These are phyloP conservation scores for Littorina saxatilis DNA, from an alignment of 1,140 invertebrate genomes.

Conservation along the genomic window DNA sequence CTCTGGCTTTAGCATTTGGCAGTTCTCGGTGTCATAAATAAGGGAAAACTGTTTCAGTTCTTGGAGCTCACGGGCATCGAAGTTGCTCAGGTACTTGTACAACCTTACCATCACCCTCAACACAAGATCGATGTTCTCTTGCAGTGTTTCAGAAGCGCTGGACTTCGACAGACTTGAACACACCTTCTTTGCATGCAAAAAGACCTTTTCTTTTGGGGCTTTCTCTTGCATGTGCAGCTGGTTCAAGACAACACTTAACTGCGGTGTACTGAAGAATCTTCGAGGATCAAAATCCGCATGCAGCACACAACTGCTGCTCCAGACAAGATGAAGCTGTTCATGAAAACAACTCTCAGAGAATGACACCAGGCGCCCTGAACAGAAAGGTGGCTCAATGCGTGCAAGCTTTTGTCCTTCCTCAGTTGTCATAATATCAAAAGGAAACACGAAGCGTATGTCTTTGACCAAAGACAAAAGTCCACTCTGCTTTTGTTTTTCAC, in stretches of 20 bases:
- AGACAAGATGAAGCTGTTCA: slow-evolving; percentile 36
- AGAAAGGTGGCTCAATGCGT: slow-evolving; percentile 11
- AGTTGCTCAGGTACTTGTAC: slow-evolving; percentile 40
- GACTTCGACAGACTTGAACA: slow-evolving; percentile 30
- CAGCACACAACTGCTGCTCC: slow-evolving; percentile 48
- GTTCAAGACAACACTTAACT: not conserved
- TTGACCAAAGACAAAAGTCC: slow-evolving; percentile 26
- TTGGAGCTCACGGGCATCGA: not conserved
- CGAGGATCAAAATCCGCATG: slow-evolving; percentile 33
- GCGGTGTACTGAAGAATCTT: not conserved
- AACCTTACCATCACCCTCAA: slow-evolving; percentile 36
- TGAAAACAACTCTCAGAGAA: slow-evolving; percentile 35
- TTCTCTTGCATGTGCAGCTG: slow-evolving; percentile 29
- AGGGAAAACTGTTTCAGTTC: slow-evolving; percentile 33
- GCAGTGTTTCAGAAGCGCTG: not conserved
- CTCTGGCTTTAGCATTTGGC: slow-evolving; percentile 50
- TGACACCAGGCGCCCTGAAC: slow-evolving; percentile 31
- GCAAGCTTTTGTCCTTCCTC: not conserved
- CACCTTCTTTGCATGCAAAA: slow-evolving; percentile 41
- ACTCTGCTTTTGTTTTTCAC: not conserved
- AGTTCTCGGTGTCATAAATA: slow-evolving; percentile 39
- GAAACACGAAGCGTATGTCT: slow-evolving; percentile 50
- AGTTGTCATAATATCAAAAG: slow-evolving; percentile 16
- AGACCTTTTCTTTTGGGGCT: slow-evolving; percentile 37
- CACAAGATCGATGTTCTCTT: slow-evolving; percentile 1